Evolutionary conservation across 1,140 invertebrate genomes (phyloP), one percentile per base, ranked within the genome.

Genomic region (Trichoplusia ni): DNA sequence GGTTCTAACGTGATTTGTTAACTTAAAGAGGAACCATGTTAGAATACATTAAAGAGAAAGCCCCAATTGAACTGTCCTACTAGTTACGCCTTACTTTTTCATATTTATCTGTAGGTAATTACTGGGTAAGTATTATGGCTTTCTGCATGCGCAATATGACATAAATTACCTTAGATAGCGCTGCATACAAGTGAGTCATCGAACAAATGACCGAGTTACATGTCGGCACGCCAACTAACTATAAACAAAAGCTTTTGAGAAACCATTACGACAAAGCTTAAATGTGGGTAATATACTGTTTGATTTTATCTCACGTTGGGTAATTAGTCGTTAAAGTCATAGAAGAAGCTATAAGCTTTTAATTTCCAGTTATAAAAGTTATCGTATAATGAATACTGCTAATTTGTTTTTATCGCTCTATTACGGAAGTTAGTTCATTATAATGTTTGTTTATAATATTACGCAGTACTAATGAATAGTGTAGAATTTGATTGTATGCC

Each of bases 111-210:
- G 35, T 51, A 38, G 5, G n/a, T 38, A 51, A 33, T 35, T 35
- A 35, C 29, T 33, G 2, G 2, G 3, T 27, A 37, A 54, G 21
- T 13, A 38, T 54, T 35, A 54, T 38, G 8, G 31, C 51, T 38
- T 63, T 31, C 23, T 63, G 61, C 49, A 46, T 37, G 38, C 19
- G 29, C 61, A 54, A 33, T 51, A 19, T 61, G 59, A 62, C 59
- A 49, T 49, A 58, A 54, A 54, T 37, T 54, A 54, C 19, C 35
- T 38, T 51, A 53, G 47, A 53, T 31, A 33, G 47, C 9, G 23
- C 42, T 29, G n/a, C 4, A 6, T 29, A 35, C 16, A 7, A 42
- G 18, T 64, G 62, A 64, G 51, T 63, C 44, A 63, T 54, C 11
- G 19, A 21, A 33, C 44, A 49, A 44, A 64, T 19, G 31, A 60